These are phyloP conservation scores for Battus philenor DNA, from an alignment of 1,140 invertebrate species.

Conservation along the genomic window DNA sequence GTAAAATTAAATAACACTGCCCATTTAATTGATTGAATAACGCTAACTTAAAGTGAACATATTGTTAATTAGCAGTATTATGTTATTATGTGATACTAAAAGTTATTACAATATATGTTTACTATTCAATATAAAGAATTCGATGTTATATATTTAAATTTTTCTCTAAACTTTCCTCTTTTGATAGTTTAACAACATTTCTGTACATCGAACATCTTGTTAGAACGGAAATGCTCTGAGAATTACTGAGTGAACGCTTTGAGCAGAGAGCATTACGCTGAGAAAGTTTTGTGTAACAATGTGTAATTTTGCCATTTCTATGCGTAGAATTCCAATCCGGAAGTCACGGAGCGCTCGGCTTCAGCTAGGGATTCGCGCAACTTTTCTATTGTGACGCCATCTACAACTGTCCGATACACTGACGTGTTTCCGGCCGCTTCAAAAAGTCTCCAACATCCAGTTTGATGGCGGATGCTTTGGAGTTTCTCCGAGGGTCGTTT, in stretches of 20 bases:
- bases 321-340: slow-evolving; percentile 62
- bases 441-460: slow-evolving; percentile 68
- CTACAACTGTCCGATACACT: slow-evolving; percentile 64
- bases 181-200: slow-evolving; percentile 31
- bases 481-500: slow-evolving; percentile 67
- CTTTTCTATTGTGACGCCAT: slow-evolving; percentile 68
- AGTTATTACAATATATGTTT: too few species aligned
- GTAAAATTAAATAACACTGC: too few species aligned
- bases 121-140: too few species aligned
- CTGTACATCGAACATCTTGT: slow-evolving; percentile 56
- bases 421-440: slow-evolving; percentile 69
- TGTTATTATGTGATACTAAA: too few species aligned
- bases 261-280: slow-evolving; percentile 54
- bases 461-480: slow-evolving; percentile 47
- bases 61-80: too few species aligned
- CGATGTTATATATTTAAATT: too few species aligned
- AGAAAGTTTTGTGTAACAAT: slow-evolving; percentile 71
- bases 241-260: slow-evolving; percentile 49
- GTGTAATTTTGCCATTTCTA: slow-evolving; percentile 73
- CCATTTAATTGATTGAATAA: too few species aligned
- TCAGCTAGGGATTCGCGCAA: slow-evolving; percentile 41
- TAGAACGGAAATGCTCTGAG: slow-evolving; percentile 41
- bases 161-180: too few species aligned
- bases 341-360: slow-evolving; percentile 44
- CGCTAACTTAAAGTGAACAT: too few species aligned